Percentiles rank a stretch among this genome's conserved stretches.
phyloP scores from a whole-genome alignment of 2,797 vertebrate species.

The Pterois miles region DNA sequence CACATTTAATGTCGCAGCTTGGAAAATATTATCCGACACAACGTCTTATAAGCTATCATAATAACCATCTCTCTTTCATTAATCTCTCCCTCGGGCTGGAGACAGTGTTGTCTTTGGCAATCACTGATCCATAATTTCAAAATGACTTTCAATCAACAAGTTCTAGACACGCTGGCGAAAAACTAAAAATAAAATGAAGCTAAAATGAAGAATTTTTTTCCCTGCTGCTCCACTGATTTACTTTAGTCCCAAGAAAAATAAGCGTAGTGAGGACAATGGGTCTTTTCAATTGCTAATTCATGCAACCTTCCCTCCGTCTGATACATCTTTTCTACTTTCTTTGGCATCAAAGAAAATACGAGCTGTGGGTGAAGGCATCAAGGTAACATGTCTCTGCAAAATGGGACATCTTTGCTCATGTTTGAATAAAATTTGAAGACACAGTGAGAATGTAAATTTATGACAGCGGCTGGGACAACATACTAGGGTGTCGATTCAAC shows the following conservation, averaged over 20 bases:
- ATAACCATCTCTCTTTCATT: conserved; percentile 5
- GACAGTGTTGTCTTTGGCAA: conserved; percentile 31
- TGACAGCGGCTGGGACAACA: background rate
- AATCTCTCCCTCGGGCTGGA: background rate
- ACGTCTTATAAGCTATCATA: conserved; percentile 10
- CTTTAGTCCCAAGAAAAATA: background rate
- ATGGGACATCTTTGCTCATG: background rate
- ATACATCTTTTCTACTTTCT: background rate
- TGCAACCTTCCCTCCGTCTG: background rate
- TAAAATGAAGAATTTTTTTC: background rate
- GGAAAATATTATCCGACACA: conserved; percentile 21
- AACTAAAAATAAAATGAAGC: background rate
- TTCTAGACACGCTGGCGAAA: background rate
- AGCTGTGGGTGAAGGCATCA: background rate
- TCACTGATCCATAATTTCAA: conserved; percentile 24
- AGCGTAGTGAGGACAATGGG: background rate
- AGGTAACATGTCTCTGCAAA: background rate
- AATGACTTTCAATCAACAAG: conserved; percentile 29
- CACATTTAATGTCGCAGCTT: conserved; percentile 1
- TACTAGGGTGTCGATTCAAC: no score
- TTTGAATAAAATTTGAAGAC: background rate
- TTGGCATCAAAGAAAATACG: background rate
- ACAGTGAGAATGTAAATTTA: background rate
- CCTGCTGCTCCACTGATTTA: background rate
- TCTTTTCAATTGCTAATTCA: background rate